Evolutionary conservation across 2,113 vertebrate species (phyloP), one percentile per base, ranked within the genome.

Genomic region (Pardalotus punctatus): DNA sequence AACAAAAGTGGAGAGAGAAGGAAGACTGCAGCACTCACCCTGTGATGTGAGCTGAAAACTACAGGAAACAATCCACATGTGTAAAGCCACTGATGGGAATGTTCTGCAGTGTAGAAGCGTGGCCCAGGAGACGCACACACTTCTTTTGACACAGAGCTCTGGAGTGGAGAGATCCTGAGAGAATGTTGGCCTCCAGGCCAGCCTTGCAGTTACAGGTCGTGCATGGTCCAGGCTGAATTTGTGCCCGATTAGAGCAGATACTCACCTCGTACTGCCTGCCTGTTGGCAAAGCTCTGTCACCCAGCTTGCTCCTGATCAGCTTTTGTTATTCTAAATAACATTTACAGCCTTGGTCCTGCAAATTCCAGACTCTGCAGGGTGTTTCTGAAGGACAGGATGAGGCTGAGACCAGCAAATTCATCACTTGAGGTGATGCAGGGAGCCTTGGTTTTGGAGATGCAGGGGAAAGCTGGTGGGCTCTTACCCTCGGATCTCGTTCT

Each of bases 341-440:
- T 28, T 70, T 77, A 18, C 56, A 74, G 57, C 43, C 42, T 47
- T 14, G 28, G 33, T 62, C 31, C 42, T 80, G 81, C 45, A 73
- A 70, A 81, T 71, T 70, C 45, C 51, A 66, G 64, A 11, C 27
- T 67, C 36, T 80, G 53, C 21, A 17, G 70, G 42, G 33, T 73
- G 11, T 86, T 80, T 60, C 57, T 85, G 81, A 85, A 73, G 90
- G 85, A 65, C 13, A 8, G 0, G 5, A 3, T 35, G 62, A 88
- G 58, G 31, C 45, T 29, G 62, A 88, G n/a, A 28, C 38, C 20
- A 16, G 31, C 23, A 58, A 72, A 48, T 62, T 65, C 33, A 60
- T 38, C 48, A 7, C n/a, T 24, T 61, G 38, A 35, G 62, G 45
- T 61, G 64, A 8, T 0, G 0, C 5, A 27, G 33, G 23, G 48